These are phyloP conservation scores for Noctua janthe DNA, from an alignment of 2,888 invertebrate genomes.

Conservation along the genomic window DNA sequence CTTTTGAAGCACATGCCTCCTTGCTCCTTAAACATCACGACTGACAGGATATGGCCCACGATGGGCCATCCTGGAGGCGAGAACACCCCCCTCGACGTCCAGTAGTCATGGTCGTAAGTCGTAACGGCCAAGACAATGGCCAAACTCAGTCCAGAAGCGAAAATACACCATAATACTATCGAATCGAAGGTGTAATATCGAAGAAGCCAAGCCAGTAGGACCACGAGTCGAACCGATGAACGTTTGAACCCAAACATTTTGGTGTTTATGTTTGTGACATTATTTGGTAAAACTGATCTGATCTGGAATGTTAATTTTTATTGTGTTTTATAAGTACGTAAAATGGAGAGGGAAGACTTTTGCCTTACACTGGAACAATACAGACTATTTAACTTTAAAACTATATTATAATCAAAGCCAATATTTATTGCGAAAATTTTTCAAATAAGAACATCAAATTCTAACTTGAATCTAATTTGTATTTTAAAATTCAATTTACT, in stretches of 20 bases:
- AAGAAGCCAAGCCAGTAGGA: constrained; percentile 77
- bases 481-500: constrained; percentile 8
- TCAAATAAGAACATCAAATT: background rate
- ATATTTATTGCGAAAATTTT: background rate
- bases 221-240: constrained; percentile 74
- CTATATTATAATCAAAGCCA: background rate
- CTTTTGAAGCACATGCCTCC: constrained; percentile 86
- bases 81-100: constrained; percentile 82
- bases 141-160: constrained; percentile 69
- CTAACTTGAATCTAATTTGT: background rate
- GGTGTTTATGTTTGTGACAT: constrained; percentile 67
- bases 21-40: constrained; percentile 85
- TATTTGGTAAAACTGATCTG: constrained; percentile 48
- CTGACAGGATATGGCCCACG: constrained; percentile 84
- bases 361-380: background rate
- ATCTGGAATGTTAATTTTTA: constrained; percentile 31
- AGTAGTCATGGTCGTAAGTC: constrained; percentile 87
- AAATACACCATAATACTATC: constrained; percentile 75
- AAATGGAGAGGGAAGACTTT: background rate
- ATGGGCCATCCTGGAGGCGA: constrained; percentile 85
- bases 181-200: constrained; percentile 80
- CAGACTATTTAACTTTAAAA: background rate
- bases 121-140: constrained; percentile 75
- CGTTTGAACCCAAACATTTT: constrained; percentile 87
- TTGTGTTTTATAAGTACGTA: background rate